Evolutionary conservation across 1,140 invertebrate genomes (phyloP).

Genomic region (Meloidogyne hapla): DNA sequence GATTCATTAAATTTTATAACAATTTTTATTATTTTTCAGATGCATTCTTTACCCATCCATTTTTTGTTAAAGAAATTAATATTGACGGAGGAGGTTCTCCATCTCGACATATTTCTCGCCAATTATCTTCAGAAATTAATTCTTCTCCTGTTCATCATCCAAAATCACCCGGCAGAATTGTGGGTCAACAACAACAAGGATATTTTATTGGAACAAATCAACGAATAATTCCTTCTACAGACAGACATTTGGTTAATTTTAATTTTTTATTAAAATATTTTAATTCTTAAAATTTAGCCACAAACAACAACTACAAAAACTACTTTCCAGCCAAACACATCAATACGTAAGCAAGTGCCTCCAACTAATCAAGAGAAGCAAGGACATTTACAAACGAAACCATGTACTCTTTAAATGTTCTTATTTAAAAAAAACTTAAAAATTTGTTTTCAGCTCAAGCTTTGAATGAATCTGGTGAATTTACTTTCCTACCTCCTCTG

Average conservation of each 20-base stretch:
- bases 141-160: neutral
- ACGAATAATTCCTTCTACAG: conserved; percentile 14
- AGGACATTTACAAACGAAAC: conserved; percentile 21
- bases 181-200: conserved; percentile 7
- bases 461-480: conserved; percentile 59
- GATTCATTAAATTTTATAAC: conserved; percentile 3
- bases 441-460: neutral
- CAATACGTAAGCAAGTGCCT: conserved; percentile 11
- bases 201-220: conserved; percentile 4
- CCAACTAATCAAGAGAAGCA: neutral
- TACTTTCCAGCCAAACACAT: conserved; percentile 13
- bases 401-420: neutral
- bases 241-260: conserved; percentile 19
- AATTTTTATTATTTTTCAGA: conserved; percentile 44
- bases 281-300: neutral
- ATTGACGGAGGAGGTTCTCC: conserved; percentile 1
- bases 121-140: conserved; percentile 27
- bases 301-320: conserved; percentile 3
- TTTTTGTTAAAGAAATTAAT: conserved; percentile 40
- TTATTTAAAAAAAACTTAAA: neutral
- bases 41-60: conserved; percentile 61
- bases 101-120: conserved; percentile 15
- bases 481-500: conserved; percentile 61
- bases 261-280: neutral
- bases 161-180: neutral